Evolutionary conservation across 2,113 vertebrate species (phyloP).

Genomic region (Ceratotherium simum): DNA sequence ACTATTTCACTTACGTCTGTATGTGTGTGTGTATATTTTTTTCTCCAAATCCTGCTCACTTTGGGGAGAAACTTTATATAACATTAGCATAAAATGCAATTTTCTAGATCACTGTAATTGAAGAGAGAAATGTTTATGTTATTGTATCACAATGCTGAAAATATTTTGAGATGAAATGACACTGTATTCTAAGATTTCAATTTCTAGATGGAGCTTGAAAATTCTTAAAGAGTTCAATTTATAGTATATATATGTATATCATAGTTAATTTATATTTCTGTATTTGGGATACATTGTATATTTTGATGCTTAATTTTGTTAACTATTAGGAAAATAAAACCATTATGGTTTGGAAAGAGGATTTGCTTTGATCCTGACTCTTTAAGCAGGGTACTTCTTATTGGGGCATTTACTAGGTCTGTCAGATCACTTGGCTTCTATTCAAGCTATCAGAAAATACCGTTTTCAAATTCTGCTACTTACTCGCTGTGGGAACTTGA

Average conservation of each 20-base stretch:
- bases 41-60: neutral
- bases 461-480: slow-evolving; percentile 9
- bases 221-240: slow-evolving; percentile 52
- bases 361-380: slow-evolving; percentile 14
- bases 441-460: slow-evolving; percentile 47
- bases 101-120: slow-evolving; percentile 10
- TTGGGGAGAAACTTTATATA: neutral
- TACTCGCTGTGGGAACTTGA: slow-evolving; percentile 5
- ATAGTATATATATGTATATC: neutral
- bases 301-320: slow-evolving; percentile 1
- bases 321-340: slow-evolving; percentile 14
- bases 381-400: slow-evolving; percentile 47
- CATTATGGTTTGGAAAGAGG: slow-evolving; percentile 17
- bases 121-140: slow-evolving; percentile 41
- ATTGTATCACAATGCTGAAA: slow-evolving; percentile 40
- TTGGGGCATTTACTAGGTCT: slow-evolving; percentile 25
- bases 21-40: neutral
- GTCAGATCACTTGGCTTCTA: slow-evolving; percentile 32
- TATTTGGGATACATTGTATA: neutral
- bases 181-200: slow-evolving; percentile 26
- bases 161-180: slow-evolving; percentile 44
- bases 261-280: slow-evolving; percentile 15
- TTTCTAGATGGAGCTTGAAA: slow-evolving; percentile 37
- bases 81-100: slow-evolving; percentile 43
- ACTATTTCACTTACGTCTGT: neutral